Base-by-base conservation (phyloP, 2,113 vertebrate species). In the Delphinus delphis region DNA sequence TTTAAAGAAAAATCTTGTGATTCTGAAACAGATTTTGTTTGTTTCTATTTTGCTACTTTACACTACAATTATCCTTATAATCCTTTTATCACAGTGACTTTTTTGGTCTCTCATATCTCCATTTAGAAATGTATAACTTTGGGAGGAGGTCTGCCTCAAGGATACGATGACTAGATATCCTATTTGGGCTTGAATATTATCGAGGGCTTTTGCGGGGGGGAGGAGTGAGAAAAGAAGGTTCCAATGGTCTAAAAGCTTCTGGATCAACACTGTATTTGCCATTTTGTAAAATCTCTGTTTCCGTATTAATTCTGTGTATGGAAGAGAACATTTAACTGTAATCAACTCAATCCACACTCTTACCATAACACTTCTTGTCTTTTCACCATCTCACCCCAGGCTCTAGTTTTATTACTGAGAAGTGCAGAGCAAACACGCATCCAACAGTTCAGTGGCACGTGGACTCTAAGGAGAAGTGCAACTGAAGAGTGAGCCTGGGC, bases 391-490 rank as follows among this genome's bases (percentile, higher is more conserved):
- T 62, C 47, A 10, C 38, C 17, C 50, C 38, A 86, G 25, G 26
- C 71, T 58, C 58, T 41, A 5, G n/a, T 26, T 31, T 33, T 60
- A 6, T 67, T 33, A 17, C 18, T 4, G 25, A 76, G 41, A 25
- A 15, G n/a, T 1, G n/a, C 28, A 3, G 53, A 50, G 60, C 31
- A 58, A 47, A 79, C 8, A 1, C 44, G 21, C 41, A 15, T 47
- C 80, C 15, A 18, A 8, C 0, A 65, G 38, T 17, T 31, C 6
- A 12, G 6, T 0, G 1, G 67, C 53, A 1, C 33, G 0, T 1
- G 65, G 60, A 25, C 21, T 47, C 53, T 9, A 28, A 3, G 23
- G 65, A 44, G 77, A 50, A 28, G 31, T n/a, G 18, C 33, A 13
- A 0, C 21, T 47, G n/a, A 8, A 31, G 50, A 47, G 62, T 15